Evolutionary conservation across 2,797 vertebrate species (phyloP), one percentile per base, ranked within the genome.

Genomic region (Emys orbicularis): DNA sequence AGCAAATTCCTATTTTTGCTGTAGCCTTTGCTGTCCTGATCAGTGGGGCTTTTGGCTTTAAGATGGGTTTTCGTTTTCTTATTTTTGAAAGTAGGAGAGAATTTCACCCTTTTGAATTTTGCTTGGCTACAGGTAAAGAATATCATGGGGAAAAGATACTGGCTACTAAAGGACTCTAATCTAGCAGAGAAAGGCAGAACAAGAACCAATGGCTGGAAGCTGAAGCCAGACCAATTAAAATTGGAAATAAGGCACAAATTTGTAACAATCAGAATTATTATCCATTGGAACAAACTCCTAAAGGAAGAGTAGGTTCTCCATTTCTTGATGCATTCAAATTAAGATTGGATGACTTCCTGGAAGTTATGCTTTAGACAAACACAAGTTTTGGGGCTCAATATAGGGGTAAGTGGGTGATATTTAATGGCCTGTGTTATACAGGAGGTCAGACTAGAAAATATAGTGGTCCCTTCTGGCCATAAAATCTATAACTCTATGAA

Each of bases 31-130:
- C 23, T 23, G 56, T 89, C n/a, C 68, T 12, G 74, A 84, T 57
- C 27, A 47, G 5, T 27, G 19, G 47, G 5, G 3, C 1, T 0
- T 47, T 19, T 92, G 50, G 11, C 59, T 61, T 25, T 15, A 25
- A 54, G 53, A 57, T 49, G 41, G 5, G 7, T 44, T 83, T 53
- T 54, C 12, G 72, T 68, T 41, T 8, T 59, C 50, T 21, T 44
- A 27, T 21, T 34, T 50, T 16, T 12, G 52, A 88, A 76, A 19
- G 25, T 34, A 47, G 53, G 49, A 81, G 53, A 52, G 25, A 16
- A 31, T 53, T 54, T 29, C 41, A 47, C 41, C 41, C 41, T 76
- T 59, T 31, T 65, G 12, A 72, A n/a, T n/a, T 79, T 44, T 76
- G 79, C 23, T 25, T 13, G 65, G 41, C 65, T 82, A 52, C 29